phyloP scores from a whole-genome alignment of 2,797 vertebrate genomes.

The Urocyon cinereoargenteus region DNA sequence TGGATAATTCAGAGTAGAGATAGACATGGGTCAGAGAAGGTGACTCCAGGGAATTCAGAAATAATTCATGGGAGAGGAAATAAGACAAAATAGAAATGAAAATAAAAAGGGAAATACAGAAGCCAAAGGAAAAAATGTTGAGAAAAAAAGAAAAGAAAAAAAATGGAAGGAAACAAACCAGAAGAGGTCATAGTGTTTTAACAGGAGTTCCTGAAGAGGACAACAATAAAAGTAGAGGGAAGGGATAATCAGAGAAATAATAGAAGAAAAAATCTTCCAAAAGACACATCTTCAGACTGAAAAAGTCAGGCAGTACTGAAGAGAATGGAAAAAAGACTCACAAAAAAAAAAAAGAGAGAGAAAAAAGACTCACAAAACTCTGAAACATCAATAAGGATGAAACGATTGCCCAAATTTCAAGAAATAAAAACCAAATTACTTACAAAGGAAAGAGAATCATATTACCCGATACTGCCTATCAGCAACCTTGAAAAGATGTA shows the following conservation, averaged over 20 bases:
- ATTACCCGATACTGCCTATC: not conserved
- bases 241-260: not conserved
- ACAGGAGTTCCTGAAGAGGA: not conserved
- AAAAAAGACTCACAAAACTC: not conserved
- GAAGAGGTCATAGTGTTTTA: not conserved
- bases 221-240: not conserved
- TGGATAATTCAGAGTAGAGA: not conserved
- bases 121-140: not conserved
- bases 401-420: not conserved
- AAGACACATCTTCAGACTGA: not conserved
- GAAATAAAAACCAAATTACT: not conserved
- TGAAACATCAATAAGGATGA: not conserved
- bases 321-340: not conserved
- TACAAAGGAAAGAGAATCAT: not conserved
- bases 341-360: no score
- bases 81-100: not conserved
- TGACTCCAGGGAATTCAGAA: not conserved
- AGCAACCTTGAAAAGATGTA: not conserved
- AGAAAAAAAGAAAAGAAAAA: not conserved
- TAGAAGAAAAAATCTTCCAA: not conserved
- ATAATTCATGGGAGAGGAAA: not conserved
- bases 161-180: not conserved
- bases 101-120: slow-evolving; percentile 33
- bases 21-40: not conserved
- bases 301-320: not conserved